Base-by-base conservation (phyloP, 1,140 invertebrate genomes). In the Ectropis grisescens region DNA sequence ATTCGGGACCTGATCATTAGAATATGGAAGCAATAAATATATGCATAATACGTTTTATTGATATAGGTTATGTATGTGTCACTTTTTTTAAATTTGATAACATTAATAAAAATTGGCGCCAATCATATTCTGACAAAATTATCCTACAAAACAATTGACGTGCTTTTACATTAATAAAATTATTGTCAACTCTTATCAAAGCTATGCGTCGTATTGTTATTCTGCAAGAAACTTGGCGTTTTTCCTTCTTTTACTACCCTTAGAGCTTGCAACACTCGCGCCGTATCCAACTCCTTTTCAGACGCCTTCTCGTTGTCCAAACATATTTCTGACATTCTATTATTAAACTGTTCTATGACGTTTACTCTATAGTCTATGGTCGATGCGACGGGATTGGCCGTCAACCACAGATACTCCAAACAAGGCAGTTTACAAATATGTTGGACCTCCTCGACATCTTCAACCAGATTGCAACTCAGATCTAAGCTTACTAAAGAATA, bases 321-420 rank as follows among this genome's bases (percentile, higher is more conserved):
- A 65, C 87, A 91, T 25, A 96, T 86, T 47, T 94, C 89, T 19
- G 84, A 70, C 39, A 92, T 91, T 29, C 93, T 84, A 24, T 87
- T 85, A 27, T 91, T 91, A 62, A 97, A 95, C 33, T 90, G 86
- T 50, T 93, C 91, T 32, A 98, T 83, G 0, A 96, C 91, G 66
- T 93, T 93, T 0, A 95, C 91, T 58, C 96, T 86, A 71, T 98
- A 98, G 80, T 98, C 96, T 47, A 93, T 85, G 22, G 89, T 86
- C 2, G 89, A 76, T 0, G 94, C 92, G 0, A 98, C 90, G 22
- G 94, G 92, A 84, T 98, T 98, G 0, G 93, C 95, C 9, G 90
- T 93, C 9, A 98, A 78, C 52, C 89, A 86, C 4, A 98, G 75
- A 68, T 92, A 88, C 61, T 97, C 95, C 31, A 98, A 78, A 64